Evolutionary conservation across 1,140 invertebrate genomes (phyloP), one percentile per base, ranked within the genome.

Genomic region (Procambarus virginalis): DNA sequence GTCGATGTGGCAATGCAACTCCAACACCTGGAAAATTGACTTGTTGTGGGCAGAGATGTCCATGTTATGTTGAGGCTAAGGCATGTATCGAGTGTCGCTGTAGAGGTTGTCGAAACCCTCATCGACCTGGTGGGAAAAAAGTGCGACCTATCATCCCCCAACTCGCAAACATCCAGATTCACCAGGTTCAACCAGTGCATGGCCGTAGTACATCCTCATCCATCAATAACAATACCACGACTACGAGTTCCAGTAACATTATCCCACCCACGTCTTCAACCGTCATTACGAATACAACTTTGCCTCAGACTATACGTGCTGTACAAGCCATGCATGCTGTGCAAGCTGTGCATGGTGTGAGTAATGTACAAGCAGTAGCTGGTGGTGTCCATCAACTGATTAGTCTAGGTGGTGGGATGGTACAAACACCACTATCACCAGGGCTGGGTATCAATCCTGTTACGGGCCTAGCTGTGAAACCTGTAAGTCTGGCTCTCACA

Each of bases 1-100:
- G 97, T 94, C 95, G 97, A 90, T 98, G 97, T 95, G 97, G 97
- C n/a, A 97, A 97, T 94, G 97, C 97, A 22, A 97, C 97, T 1
- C 95, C 96, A 9, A 96, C 96, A 90, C 97, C 97, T 17, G 97
- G 97, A 14, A 98, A 98, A 94, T 94, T 98, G 79, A 98, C 97
- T 0, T 99, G 98, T 94, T 98, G 97, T 93, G 97, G 97, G 3
- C 97, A 98, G 93, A 95, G 97, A 90, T 99, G 98, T 95, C 97
- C 97, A 0, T 99, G 98, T 94, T 99, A 98, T 94, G 97, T 97
- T 84, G 97, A 96, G 92, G 96, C 96, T 93, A 97, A 97, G 94
- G 96, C 97, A 14, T 98, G 97, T 93, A 95, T 96, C 55, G 97
- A 97, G 91, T 99, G 98, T 94, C 96, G 96, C 93, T 99, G 98